Percentiles rank a stretch among this genome's conserved stretches.
These are phyloP conservation scores for Phasia obesa DNA, from an alignment of 2,888 invertebrate species.

Conservation along the genomic window DNA sequence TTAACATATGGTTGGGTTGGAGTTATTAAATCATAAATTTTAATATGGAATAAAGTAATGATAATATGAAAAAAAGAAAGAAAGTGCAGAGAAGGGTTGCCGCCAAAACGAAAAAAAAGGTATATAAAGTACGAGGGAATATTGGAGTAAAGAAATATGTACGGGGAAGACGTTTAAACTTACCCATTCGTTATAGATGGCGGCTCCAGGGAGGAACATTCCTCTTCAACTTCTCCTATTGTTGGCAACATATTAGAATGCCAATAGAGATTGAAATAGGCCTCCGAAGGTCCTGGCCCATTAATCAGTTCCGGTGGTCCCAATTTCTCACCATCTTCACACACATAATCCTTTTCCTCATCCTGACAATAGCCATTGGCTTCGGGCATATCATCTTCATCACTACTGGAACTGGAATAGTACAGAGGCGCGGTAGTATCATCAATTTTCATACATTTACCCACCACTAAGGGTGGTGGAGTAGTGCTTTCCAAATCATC, in stretches of 20 bases:
- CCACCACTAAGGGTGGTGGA: slow-evolving; percentile 77
- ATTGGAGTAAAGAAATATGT: too few species aligned
- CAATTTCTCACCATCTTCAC: slow-evolving; percentile 82
- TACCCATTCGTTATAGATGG: slow-evolving; percentile 79
- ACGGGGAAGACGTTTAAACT: slow-evolving; percentile 73
- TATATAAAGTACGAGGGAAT: too few species aligned
- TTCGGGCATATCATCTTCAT: slow-evolving; percentile 71
- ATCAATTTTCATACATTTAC: slow-evolving; percentile 80
- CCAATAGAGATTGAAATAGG: slow-evolving; percentile 82
- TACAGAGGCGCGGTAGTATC: slow-evolving; percentile 75
- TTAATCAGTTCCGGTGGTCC: slow-evolving; percentile 82
- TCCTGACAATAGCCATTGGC: slow-evolving; percentile 61
- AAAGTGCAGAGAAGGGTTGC: neutral
- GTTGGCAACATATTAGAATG: slow-evolving; percentile 82
- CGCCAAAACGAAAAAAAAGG: too few species aligned
- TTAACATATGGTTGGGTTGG: slow-evolving; percentile 27
- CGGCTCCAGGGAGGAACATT: slow-evolving; percentile 81
- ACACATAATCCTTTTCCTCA: slow-evolving; percentile 79
- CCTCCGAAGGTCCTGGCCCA: slow-evolving; percentile 82
- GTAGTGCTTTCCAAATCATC: slow-evolving; percentile 64
- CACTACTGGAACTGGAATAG: slow-evolving; percentile 80
- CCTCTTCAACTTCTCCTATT: slow-evolving; percentile 82
- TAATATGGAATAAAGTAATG: neutral
- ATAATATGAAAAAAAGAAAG: neutral
- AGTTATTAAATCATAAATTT: slow-evolving; percentile 38